Base-by-base conservation (phyloP, 2,113 vertebrate species). In the Cyanocitta stelleri region DNA sequence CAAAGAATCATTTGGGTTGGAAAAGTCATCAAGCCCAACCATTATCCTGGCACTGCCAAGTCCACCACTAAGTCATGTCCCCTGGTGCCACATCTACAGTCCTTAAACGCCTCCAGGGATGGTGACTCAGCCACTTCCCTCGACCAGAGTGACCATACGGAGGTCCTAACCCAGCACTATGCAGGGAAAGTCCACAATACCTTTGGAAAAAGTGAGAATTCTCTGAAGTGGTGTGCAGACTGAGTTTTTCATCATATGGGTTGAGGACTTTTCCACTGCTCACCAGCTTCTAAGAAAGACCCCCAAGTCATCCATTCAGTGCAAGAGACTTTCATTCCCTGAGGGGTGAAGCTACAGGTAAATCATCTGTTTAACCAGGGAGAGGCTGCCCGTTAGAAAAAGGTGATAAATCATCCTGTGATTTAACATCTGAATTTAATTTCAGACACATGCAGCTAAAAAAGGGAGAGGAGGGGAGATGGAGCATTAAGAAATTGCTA, bases 51-150 rank as follows among this genome's bases (percentile, higher is more conserved):
- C 26, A 37, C 6, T 82, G 37, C 9, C 35, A 64, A 84, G 8
- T 13, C n/a, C 22, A 79, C 5, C 22, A 24, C 11, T 44, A 32
- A 52, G 11, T 43, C 32, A 15, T 3, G 9, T 37, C 11, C 29
- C 5, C 12, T 41, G 41, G 17, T 3, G 11, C 8, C 24, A 48
- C 2, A 1, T 20, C 33, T 69, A 48, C n/a, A 14, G 0, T 0
- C 22, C 15, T 62, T 39, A 26, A 68, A 59, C 10, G 22, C 7
- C 35, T 67, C 26, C 58, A 49, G 27, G 43, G 16, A 13, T 54
- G 33, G 30, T 7, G 22, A 52, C 23, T 46, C 30, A n/a, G 1
- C 1, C 35, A 43, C 15, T 64, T 54, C 23, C 18, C 72, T 44
- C 20, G 17, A 10, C 39, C 51, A 69, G 27, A 48, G 5, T 19